phyloP scores from a whole-genome alignment of 2,797 vertebrate species.

The Mormyrus proboscirostris region DNA sequence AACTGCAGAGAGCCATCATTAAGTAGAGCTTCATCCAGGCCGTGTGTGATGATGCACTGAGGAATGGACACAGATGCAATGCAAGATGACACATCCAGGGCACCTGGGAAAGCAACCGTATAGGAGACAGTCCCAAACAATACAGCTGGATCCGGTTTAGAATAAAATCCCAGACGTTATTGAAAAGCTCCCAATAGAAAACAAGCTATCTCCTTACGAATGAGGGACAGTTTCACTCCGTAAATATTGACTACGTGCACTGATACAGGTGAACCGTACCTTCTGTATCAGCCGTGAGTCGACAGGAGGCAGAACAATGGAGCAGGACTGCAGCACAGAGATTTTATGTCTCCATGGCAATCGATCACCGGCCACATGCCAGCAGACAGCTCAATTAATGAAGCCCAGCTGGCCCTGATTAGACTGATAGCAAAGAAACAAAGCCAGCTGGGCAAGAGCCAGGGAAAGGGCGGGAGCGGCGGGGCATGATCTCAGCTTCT shows the following conservation, averaged over 20 bases:
- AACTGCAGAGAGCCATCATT: not conserved
- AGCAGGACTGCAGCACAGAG: not conserved
- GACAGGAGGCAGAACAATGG: not conserved
- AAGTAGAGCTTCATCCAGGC: not conserved
- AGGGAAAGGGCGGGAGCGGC: not conserved
- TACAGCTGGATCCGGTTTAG: not conserved
- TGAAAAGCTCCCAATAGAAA: not conserved
- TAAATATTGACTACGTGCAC: slow-evolving; percentile 7
- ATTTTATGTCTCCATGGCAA: not conserved
- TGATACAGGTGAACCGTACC: not conserved
- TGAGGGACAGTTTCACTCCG: not conserved
- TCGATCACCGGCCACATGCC: not conserved
- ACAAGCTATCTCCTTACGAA: not conserved
- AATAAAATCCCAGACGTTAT: not conserved
- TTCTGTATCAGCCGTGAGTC: not conserved
- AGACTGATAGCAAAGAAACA: not conserved
- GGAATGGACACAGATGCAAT: not conserved
- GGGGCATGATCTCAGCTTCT: not conserved
- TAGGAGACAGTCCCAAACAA: not conserved
- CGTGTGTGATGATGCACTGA: not conserved
- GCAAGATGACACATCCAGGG: not conserved
- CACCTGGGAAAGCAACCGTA: not conserved
- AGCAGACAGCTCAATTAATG: slow-evolving; percentile 9
- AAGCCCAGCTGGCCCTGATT: slow-evolving; percentile 10
- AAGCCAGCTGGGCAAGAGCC: not conserved